Base-by-base conservation (phyloP, 2,888 invertebrate species). In the Drosophila hawaiiensis region DNA sequence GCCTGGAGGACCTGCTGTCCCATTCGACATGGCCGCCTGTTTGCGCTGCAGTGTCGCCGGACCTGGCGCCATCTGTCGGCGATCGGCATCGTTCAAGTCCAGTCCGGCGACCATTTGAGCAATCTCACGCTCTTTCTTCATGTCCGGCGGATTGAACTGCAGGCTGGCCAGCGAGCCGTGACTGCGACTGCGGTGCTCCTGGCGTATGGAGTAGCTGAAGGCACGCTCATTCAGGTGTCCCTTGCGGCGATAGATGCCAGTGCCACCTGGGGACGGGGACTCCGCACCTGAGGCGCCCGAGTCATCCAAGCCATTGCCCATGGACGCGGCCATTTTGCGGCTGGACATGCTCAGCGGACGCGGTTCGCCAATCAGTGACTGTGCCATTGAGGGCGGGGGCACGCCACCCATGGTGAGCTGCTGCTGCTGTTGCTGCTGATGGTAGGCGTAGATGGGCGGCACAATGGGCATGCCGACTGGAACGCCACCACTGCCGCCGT, bases 61-160 rank as follows among this genome's bases (percentile, higher is more conserved):
- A 14, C 78, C 78, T 80, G 96, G 96, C 4, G 88, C 84, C 83
- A 90, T 83, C 4, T 79, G 80, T 1, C 87, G 82, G 3, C 91
- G 90, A n/a, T 91, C 88, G 73, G 97, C 97, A 1, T 96, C 96
- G 54, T 96, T 96, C 62, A 98, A 94, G 91, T 97, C 97, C 84
- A 98, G 94, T 28, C 97, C 98, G n/a, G 97, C 97, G 77, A 98
- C 97, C 95, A 98, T 95, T 94, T 98, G 98, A 94, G 97, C 97
- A 82, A 98, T 97, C 94, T 98, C 98, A 4, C 97, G 95, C 93
- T 98, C 97, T 92, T 98, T 97, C 93, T 98, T 97, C 92, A 97
- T 94, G 91, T 97, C 97, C 78, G 97, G 97, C 80, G 96, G 96
- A 84, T 97, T 97, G 94, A 98, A 98, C 92, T 98, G 97, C 75